Conservation (phyloP, 2,113 vertebrate genomes). For the Tyrannus savana region DNA sequence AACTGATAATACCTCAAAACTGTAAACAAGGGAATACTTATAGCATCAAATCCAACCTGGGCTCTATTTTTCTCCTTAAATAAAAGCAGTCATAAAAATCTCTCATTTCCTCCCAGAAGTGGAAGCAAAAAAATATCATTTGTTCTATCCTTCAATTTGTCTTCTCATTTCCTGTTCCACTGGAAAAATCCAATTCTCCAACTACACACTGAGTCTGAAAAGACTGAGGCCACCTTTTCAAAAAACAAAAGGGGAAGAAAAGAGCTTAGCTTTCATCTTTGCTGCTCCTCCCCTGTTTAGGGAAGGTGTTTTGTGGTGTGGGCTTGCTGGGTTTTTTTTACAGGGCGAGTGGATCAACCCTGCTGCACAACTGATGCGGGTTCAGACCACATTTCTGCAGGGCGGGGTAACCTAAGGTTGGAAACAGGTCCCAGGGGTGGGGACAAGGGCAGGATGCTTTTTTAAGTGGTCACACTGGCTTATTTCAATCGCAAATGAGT, state of each 20-base stretch:
- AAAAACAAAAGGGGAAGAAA: neutral
- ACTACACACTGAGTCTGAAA: neutral
- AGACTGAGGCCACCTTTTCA: neutral
- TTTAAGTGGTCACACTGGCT: conserved; percentile 1
- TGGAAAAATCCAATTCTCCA: neutral
- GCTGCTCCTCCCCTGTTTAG: conserved; percentile 9
- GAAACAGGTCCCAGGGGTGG: neutral
- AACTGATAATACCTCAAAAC: conserved; percentile 48
- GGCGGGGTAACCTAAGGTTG: neutral
- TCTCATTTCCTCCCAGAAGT: conserved; percentile 28
- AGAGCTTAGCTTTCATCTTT: neutral
- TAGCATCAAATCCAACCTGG: conserved; percentile 45
- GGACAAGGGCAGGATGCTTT: neutral
- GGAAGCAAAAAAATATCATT: neutral
- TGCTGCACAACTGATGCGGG: neutral
- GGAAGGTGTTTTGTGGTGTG: neutral
- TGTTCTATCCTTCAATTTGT: conserved; percentile 11
- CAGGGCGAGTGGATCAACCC: neutral
- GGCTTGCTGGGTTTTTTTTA: neutral
- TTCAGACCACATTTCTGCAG: neutral
- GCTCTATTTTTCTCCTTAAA: conserved; percentile 57
- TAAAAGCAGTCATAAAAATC: conserved; percentile 50
- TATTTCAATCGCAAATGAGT: conserved; percentile 1
- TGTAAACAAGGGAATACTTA: conserved; percentile 40
- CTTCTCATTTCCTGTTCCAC: neutral